A percentile compares a stretch with the other conserved stretches of the same genome.
Conservation (phyloP, 2,888 invertebrate genomes). For the Asteroscopus sphinx region DNA sequence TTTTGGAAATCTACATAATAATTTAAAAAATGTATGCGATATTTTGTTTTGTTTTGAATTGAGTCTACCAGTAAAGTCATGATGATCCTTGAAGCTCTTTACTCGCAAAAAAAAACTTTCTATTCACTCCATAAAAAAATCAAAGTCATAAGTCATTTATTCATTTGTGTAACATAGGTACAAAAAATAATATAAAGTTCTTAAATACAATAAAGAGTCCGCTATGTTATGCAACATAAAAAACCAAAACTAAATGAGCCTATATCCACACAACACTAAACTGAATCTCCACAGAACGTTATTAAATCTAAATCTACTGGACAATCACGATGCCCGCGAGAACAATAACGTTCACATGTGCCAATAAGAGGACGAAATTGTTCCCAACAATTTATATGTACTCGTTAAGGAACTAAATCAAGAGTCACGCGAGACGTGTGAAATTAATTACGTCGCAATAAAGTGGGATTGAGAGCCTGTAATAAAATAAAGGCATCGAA, state of each 20-base stretch:
- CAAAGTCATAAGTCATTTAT: too few relatives aligned
- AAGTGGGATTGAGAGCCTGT: conserved; percentile 64
- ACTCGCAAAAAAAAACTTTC: too few relatives aligned
- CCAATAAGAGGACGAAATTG: conserved; percentile 59
- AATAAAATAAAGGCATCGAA: conserved; percentile 68
- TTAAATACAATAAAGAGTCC: too few relatives aligned
- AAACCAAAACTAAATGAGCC: background rate
- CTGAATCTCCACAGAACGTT: conserved; percentile 41
- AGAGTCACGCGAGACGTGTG: conserved; percentile 66
- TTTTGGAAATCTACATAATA: too few relatives aligned
- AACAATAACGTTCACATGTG: conserved; percentile 55
- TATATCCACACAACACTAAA: background rate
- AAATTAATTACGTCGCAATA: conserved; percentile 71
- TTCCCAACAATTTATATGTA: conserved; percentile 61
- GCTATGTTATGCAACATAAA: too few relatives aligned
- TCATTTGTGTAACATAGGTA: too few relatives aligned
- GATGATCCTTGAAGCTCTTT: too few relatives aligned
- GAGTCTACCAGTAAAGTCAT: too few relatives aligned
- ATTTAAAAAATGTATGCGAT: too few relatives aligned
- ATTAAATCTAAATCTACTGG: conserved; percentile 65
- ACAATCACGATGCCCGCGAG: conserved; percentile 66
- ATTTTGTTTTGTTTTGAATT: too few relatives aligned
- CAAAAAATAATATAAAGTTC: too few relatives aligned
- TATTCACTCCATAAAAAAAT: too few relatives aligned
- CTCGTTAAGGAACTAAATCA: conserved; percentile 62